phyloP scores from a whole-genome alignment of 2,888 invertebrate genomes.

The Hoplodrina blanda region DNA sequence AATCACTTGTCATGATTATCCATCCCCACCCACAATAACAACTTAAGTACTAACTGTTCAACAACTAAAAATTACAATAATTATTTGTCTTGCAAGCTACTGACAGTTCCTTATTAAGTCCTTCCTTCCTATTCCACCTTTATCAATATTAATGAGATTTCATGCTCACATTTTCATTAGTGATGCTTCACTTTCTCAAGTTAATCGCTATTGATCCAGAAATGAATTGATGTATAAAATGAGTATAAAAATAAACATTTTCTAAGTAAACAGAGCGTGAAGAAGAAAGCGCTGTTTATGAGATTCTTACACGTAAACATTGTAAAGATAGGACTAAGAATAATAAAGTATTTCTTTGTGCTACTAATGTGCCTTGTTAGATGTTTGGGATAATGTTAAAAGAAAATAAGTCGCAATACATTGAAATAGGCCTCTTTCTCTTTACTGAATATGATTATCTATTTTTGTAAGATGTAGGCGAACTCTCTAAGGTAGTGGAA shows the following conservation, averaged over 20 bases:
- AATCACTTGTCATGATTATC: conserved; percentile 13
- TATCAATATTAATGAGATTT: conserved; percentile 48
- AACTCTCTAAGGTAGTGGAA: no score
- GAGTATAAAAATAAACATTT: conserved; percentile 52
- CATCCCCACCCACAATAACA: not conserved
- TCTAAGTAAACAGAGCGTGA: conserved; percentile 60
- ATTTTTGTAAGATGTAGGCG: not conserved
- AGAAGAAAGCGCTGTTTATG: conserved; percentile 56
- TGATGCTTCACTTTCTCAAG: conserved; percentile 34
- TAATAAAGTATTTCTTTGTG: conserved; percentile 8
- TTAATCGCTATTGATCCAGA: conserved; percentile 49
- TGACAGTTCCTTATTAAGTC: conserved; percentile 34
- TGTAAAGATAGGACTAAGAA: conserved; percentile 28
- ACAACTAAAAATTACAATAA: conserved; percentile 30
- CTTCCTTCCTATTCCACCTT: conserved; percentile 40
- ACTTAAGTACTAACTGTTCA: conserved; percentile 9
- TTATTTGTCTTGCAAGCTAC: conserved; percentile 12
- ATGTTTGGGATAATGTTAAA: not conserved
- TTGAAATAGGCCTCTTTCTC: not conserved
- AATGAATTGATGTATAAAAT: conserved; percentile 58
- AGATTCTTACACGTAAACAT: conserved; percentile 58
- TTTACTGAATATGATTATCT: not conserved
- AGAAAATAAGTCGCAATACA: no score
- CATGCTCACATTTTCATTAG: conserved; percentile 20
- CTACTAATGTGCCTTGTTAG: not conserved